Percentiles rank a stretch among this genome's conserved stretches.
Evolutionary conservation across 1,140 invertebrate genomes (phyloP).

Genomic region (Pachyrhynchus sulphureomaculatus): DNA sequence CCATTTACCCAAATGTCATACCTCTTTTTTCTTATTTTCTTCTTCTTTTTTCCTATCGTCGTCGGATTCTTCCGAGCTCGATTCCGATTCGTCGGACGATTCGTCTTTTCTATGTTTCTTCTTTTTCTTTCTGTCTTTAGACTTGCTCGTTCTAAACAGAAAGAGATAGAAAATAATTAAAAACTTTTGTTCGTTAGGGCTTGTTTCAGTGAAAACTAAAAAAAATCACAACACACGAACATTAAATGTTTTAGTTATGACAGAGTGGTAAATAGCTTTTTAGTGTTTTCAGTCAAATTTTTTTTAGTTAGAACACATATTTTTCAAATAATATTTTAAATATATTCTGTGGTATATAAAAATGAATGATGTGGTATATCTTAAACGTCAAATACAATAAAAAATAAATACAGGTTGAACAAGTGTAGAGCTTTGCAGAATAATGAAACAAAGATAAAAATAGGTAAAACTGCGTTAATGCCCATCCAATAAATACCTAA

Average conservation of each 20-base stretch:
- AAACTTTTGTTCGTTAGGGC: background rate
- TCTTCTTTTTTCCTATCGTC: conserved; percentile 45
- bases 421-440: too few species aligned
- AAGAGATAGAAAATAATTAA: background rate
- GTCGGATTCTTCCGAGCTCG: conserved; percentile 41
- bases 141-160: conserved; percentile 42
- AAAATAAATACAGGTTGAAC: too few species aligned
- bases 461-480: too few species aligned
- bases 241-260: conserved; percentile 24
- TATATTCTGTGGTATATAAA: too few species aligned
- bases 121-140: conserved; percentile 47
- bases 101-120: conserved; percentile 39
- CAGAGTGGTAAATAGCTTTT: background rate
- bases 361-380: too few species aligned
- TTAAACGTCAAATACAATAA: too few species aligned
- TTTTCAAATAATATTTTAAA: too few species aligned
- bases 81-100: conserved; percentile 32
- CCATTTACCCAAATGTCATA: conserved; percentile 8
- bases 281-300: too few species aligned
- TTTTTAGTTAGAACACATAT: too few species aligned
- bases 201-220: conserved; percentile 12
- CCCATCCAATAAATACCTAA: too few species aligned
- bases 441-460: too few species aligned
- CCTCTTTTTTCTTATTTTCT: conserved; percentile 48
- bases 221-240: conserved; percentile 20